phyloP scores from a whole-genome alignment of 2,797 vertebrate species.

The Linurgus olivaceus region DNA sequence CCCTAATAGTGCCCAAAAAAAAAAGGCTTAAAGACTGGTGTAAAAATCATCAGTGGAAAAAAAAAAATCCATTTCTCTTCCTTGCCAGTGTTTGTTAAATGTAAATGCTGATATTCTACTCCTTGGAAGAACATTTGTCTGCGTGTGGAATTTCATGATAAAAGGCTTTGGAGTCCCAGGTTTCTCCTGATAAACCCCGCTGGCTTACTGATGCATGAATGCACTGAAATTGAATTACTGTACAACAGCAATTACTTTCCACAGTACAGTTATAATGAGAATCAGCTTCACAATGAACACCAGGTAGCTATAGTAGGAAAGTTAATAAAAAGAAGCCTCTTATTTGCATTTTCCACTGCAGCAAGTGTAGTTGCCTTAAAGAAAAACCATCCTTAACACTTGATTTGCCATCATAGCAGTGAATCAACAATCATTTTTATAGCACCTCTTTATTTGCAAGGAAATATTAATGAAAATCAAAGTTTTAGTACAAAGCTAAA shows the following conservation, averaged over 20 bases:
- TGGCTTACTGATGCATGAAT: constrained; percentile 81
- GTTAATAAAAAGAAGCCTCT: constrained; percentile 50
- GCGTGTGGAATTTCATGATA: constrained; percentile 85
- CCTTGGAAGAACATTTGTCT: constrained; percentile 69
- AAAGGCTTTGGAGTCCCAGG: constrained; percentile 82
- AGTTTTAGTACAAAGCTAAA: background rate
- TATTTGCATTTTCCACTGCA: constrained; percentile 54
- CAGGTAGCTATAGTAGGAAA: constrained; percentile 63
- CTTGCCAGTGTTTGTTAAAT: constrained; percentile 73
- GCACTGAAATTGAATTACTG: constrained; percentile 89
- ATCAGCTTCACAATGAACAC: constrained; percentile 68
- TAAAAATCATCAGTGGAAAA: constrained; percentile 54
- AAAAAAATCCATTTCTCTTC: constrained; percentile 57
- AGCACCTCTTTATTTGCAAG: constrained; percentile 12
- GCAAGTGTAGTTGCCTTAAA: constrained; percentile 24
- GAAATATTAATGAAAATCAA: background rate
- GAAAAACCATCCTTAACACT: constrained; percentile 45
- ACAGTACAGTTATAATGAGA: constrained; percentile 78
- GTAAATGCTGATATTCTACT: constrained; percentile 73
- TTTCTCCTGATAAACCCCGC: constrained; percentile 82
- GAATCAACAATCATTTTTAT: constrained; percentile 32
- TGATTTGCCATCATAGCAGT: constrained; percentile 48
- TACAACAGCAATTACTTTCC: constrained; percentile 86
- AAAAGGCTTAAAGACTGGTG: constrained; percentile 19
- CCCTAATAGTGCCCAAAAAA: background rate